A percentile compares a stretch with the other conserved stretches of the same genome.
Evolutionary conservation across 2,888 invertebrate species (phyloP).

Genomic region (Drosophila lutescens): DNA sequence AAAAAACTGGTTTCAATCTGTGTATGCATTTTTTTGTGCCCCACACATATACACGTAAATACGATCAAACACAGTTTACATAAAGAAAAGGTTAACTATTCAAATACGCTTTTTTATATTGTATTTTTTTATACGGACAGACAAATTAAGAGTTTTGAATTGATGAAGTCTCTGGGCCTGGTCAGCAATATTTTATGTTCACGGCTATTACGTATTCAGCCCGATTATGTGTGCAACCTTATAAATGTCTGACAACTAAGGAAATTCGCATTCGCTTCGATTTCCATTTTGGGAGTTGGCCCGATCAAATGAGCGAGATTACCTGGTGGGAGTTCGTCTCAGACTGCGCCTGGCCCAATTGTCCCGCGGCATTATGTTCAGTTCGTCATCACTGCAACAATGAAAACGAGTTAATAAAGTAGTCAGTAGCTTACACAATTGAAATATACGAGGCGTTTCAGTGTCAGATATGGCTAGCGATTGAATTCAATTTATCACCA

Average conservation of each 20-base stretch:
- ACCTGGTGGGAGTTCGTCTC: constrained; percentile 92
- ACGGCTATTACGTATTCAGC: constrained; percentile 62
- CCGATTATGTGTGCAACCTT: constrained; percentile 46
- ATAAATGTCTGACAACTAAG: constrained; percentile 35
- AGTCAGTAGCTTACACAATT: not conserved
- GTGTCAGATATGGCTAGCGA: not conserved
- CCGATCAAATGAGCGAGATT: constrained; percentile 54
- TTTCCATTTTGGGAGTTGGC: constrained; percentile 16
- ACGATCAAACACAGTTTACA: constrained; percentile 12
- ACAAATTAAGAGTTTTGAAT: constrained; percentile 26
- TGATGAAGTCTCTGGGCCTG: constrained; percentile 42
- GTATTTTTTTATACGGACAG: constrained; percentile 14
- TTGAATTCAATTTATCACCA: not conserved
- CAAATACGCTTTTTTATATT: constrained; percentile 54
- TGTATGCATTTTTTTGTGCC: constrained; percentile 55
- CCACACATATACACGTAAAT: constrained; percentile 27
- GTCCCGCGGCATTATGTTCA: constrained; percentile 89
- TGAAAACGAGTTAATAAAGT: constrained; percentile 45
- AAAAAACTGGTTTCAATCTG: constrained; percentile 67
- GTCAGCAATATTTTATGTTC: constrained; percentile 32
- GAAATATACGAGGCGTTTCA: not conserved
- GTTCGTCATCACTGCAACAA: constrained; percentile 86
- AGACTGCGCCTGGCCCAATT: constrained; percentile 94
- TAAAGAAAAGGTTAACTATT: constrained; percentile 73
- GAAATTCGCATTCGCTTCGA: constrained; percentile 30